Conservation (phyloP, 2,113 vertebrate genomes). For the Eonycteris spelaea region DNA sequence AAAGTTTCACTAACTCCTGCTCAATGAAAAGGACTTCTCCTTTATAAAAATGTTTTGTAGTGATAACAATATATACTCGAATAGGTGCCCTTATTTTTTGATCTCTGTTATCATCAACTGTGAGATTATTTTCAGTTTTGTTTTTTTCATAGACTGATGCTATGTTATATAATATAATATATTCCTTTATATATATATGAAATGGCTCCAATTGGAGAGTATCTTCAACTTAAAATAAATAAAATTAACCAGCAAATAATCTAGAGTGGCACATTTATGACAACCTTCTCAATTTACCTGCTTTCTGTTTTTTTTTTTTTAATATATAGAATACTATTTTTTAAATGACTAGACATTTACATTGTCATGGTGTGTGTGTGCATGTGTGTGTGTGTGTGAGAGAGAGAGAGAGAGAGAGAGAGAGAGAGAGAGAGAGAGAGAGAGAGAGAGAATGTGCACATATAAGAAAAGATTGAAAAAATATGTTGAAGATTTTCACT, state of each 20-base stretch:
- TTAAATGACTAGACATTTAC: background rate
- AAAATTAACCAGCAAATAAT: background rate
- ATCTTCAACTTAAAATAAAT: background rate
- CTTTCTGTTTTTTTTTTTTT: background rate
- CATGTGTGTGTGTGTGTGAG: background rate
- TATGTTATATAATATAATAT: background rate
- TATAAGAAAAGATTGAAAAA: background rate
- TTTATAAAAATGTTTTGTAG: background rate
- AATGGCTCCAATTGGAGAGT: background rate
- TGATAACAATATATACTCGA: background rate
- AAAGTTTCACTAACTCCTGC: background rate
- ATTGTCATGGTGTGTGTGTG: background rate
- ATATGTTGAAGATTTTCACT: background rate
- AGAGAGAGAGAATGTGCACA: background rate
- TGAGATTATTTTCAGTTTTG: background rate
- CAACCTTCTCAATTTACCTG: background rate
- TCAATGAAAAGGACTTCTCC: background rate
- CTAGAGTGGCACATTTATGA: background rate
- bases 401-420: background rate
- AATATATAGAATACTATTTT: background rate
- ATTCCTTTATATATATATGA: background rate
- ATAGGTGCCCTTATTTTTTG: background rate
- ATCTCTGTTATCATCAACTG: background rate
- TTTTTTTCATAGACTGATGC: background rate
- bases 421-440: background rate